Evolutionary conservation across 2,113 vertebrate genomes (phyloP), one percentile per base, ranked within the genome.

Genomic region (Girardinichthys multiradiatus): DNA sequence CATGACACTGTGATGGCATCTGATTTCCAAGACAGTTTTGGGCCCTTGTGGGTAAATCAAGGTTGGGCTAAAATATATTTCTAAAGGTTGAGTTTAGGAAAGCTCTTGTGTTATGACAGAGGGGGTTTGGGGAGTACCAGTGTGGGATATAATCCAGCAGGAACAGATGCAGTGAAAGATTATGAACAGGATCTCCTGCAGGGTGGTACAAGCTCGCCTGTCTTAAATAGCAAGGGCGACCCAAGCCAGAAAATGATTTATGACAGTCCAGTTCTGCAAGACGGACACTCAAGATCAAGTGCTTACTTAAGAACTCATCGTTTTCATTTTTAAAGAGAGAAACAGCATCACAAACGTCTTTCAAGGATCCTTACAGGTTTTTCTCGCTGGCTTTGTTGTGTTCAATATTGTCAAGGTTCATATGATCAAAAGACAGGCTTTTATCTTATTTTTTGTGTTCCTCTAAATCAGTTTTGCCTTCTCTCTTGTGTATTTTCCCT

Each of bases 1-100:
- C 78, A 67, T 65, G 75, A 74, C 0, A 45, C 81, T 74, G 79
- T n/a, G 81, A 78, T 68, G 65, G 75, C 69, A 80, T 68, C 68
- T 64, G 39, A 83, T 70, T 33, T 72, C n/a, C 1, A n/a, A 81
- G 81, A 71, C 74, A 72, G 67, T 75, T n/a, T 60, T 57, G 65
- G 21, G 1, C 15, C 4, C 15, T 15, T 2, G 54, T 54, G 67
- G 69, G 70, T n/a, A 39, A 80, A 77, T 79, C 74, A 26, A 68
- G 9, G 27, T 42, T 21, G 45, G 12, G 13, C 33, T 33, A 57
- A 28, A 51, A 42, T 72, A 57, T 61, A 15, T 80, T 74, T 70
- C 1, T 5, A 35, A 65, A 77, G 64, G 39, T 27, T 57, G 33
- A 24, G 0, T 45, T 9, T 12, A 8, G 19, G 7, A 35, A 29